Evolutionary conservation across 1,140 invertebrate genomes (phyloP), one percentile per base, ranked within the genome.

Genomic region (Pachyrhynchus sulphureomaculatus): DNA sequence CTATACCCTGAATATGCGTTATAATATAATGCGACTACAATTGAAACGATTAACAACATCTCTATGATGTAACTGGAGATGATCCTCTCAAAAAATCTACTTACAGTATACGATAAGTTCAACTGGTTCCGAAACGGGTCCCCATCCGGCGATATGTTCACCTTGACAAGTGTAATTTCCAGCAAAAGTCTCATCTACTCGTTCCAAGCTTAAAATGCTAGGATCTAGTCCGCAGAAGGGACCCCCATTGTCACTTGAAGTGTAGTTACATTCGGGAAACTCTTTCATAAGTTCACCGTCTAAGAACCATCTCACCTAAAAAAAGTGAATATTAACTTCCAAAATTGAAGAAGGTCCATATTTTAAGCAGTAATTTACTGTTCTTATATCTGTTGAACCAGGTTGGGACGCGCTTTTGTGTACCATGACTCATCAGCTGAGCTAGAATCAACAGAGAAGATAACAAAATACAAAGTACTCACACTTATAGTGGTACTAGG

Each of bases 141-240:
- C 91, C 88, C 90, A 93, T 9, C 91, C 92, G 12, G 92, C 92
- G 10, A 84, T 83, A 77, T 94, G 95, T 70, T 85, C 86, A 2
- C 91, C 92, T 69, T 90, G 85, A 75, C 93, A 95, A 0, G 91
- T 92, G 76, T 93, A 95, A 76, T 95, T 94, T n/a, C 92, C 93
- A 62, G 93, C 90, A 73, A 94, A 93, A 45, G 84, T 86, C 57
- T 91, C 83, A 5, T 86, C 88, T 12, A 94, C 92, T 62, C 87
- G 85, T 66, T 92, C 87, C 15, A 95, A 79, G 26, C 92, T 80
- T 62, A 94, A 78, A 78, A 91, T 88, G 55, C 87, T 91, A 0
- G 91, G 91, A 72, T 94, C 90, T 66, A 93, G 87, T 73, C 90
- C 87, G 75, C 91, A 93, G 42, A 92, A 85, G 13, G 71, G 70